Evolutionary conservation across 2,888 invertebrate species (phyloP), one percentile per base, ranked within the genome.

Genomic region (Plebejus argus): DNA sequence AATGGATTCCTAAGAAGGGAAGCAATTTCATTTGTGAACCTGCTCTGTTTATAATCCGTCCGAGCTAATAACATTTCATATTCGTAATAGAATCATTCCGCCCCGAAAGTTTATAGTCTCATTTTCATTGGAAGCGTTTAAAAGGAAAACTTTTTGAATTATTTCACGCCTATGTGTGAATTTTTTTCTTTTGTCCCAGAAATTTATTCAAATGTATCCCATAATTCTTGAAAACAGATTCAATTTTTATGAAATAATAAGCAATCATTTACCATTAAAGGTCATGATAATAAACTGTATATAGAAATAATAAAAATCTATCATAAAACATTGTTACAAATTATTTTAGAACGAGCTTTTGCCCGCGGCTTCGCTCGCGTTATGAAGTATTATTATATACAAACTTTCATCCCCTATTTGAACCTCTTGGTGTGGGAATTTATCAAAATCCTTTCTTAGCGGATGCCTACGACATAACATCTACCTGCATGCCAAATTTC

Each of bases 71-170:
- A 91, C 93, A 92, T 94, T 94, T 93, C 94, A 94, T 93, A 93
- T 93, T 94, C 93, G 91, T 93, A 94, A 94, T 93, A 92, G 92
- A 93, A 93, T 93, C 93, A 93, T 91, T 93, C 89, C 93, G 91
- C 90, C 86, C 88, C 89, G 91, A 91, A 92, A 93, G 89, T 93
- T 94, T 93, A 94, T 93, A 92, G 92, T 93, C 93, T 92, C 92
- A 91, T 93, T 93, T 93, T 93, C 93, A 93, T 93, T 91, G 92
- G 88, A 90, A 93, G 90, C 92, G 92, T 92, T 93, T 93, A 93
- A 53, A 92, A 91, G 91, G 91, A 92, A 91, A 92, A 92, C 91
- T 93, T 91, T 90, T 90, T 91, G 91, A 90, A 90, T 91, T 90
- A 83, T 83, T 93, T 92, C 70, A 91, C 89, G 91, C 74, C 74